Evolutionary conservation across 2,797 vertebrate species (phyloP).

Genomic region (Anisognathus igniventris): DNA sequence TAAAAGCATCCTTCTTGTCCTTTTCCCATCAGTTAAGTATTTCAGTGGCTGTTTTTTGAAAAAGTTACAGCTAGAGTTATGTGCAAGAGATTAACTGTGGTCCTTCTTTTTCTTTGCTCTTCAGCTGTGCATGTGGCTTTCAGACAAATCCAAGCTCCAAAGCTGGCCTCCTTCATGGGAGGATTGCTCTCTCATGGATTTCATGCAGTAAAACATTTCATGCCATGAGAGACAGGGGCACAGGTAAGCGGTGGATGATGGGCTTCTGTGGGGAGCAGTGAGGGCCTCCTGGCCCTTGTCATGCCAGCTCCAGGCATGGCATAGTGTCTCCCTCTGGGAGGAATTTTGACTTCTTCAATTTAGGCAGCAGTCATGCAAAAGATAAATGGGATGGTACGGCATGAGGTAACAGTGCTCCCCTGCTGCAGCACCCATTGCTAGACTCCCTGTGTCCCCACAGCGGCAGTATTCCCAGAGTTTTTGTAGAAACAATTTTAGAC

Average conservation of each 20-base stretch:
- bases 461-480: background rate
- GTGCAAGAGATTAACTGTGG: background rate
- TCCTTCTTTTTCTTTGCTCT: background rate
- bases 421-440: background rate
- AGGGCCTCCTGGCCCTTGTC: background rate
- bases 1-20: background rate
- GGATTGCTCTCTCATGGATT: background rate
- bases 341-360: background rate
- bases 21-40: background rate
- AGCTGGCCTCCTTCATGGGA: accelerated
- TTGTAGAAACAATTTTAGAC: background rate
- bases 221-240: background rate
- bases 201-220: background rate
- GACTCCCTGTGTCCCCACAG: background rate
- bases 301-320: background rate
- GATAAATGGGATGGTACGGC: background rate
- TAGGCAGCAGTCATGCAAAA: background rate
- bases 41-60: background rate
- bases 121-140: background rate
- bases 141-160: background rate
- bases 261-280: background rate
- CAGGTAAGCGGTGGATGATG: background rate
- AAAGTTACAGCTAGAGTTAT: background rate
- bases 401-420: background rate
- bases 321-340: background rate